phyloP scores from a whole-genome alignment of 92 coral and sea anemone genomes.

The Micromussa lordhowensis region DNA sequence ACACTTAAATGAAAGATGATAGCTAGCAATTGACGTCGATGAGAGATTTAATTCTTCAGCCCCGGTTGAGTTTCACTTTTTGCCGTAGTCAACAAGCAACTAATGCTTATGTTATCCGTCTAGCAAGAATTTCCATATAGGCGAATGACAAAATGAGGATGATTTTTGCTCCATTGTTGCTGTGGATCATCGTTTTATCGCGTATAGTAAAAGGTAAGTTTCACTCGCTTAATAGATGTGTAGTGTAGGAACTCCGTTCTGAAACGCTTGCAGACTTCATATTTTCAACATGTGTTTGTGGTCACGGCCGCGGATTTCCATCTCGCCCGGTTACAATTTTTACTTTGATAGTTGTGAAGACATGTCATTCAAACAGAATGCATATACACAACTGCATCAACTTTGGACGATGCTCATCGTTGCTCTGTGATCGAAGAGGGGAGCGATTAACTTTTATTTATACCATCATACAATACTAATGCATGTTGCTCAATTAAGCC shows the following conservation, averaged over 20 bases:
- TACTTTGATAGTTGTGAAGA: not conserved
- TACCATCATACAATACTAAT: not conserved
- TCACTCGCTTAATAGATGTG: not conserved
- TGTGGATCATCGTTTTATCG: not conserved
- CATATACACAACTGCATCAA: not conserved
- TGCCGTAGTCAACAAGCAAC: not conserved
- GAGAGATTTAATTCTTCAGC: not conserved
- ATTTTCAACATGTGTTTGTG: not conserved
- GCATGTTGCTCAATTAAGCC: not conserved
- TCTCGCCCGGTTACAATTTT: not conserved
- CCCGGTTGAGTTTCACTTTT: slow-evolving; percentile 2
- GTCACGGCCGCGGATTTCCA: not conserved
- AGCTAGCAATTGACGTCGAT: slow-evolving; percentile 2
- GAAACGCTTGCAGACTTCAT: not conserved
- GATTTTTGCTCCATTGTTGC: not conserved
- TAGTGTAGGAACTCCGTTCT: not conserved
- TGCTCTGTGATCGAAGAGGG: not conserved
- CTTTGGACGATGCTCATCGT: not conserved
- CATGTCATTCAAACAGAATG: not conserved
- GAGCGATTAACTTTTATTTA: not conserved
- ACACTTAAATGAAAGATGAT: not conserved
- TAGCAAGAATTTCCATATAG: not conserved
- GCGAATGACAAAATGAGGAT: slow-evolving; percentile 9
- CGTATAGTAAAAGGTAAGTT: slow-evolving; percentile 8
- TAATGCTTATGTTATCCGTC: not conserved